Evolutionary conservation across 2,113 vertebrate genomes (phyloP).

Genomic region (Pantherophis guttatus): DNA sequence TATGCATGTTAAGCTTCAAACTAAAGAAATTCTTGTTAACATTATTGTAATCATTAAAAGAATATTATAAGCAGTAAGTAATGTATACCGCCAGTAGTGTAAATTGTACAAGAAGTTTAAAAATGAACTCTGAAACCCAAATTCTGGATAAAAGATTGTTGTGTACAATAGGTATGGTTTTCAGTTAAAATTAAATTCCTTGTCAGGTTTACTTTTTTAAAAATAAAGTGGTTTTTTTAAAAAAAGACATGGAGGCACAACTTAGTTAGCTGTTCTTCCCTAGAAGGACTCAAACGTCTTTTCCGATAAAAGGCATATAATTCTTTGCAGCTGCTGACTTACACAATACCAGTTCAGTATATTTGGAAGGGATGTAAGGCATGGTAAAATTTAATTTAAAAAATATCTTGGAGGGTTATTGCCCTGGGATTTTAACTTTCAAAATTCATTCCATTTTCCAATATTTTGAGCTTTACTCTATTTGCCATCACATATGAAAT

Average conservation of each 20-base stretch:
- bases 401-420: not conserved
- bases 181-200: not conserved
- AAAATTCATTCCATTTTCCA: not conserved
- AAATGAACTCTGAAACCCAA: not conserved
- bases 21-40: not conserved
- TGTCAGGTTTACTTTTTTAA: not conserved
- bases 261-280: not conserved
- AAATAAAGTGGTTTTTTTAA: not conserved
- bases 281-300: not conserved
- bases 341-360: not conserved
- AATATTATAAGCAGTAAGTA: not conserved
- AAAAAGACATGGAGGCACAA: not conserved
- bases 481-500: not conserved
- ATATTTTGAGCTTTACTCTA: not conserved
- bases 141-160: not conserved
- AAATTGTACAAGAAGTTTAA: not conserved
- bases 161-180: not conserved
- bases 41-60: not conserved
- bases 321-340: not conserved
- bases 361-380: not conserved
- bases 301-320: not conserved
- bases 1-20: not conserved
- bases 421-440: not conserved
- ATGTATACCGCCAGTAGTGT: not conserved
- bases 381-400: not conserved